A percentile compares a stretch with the other conserved stretches of the same genome.
Evolutionary conservation across 2,113 vertebrate genomes (phyloP).

Genomic region (pig (Sus scrofa)): DNA sequence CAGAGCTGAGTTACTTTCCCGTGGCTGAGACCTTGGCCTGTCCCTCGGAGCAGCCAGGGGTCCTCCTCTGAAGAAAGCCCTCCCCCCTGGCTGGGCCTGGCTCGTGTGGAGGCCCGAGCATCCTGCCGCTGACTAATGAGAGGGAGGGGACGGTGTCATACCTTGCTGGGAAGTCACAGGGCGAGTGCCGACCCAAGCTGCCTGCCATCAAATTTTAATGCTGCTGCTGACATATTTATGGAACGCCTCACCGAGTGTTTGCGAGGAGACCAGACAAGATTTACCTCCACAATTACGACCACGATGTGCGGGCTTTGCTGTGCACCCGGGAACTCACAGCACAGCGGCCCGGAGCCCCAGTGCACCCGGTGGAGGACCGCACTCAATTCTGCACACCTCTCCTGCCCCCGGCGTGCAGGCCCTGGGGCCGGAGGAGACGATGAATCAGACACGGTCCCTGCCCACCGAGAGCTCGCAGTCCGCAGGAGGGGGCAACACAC

Average conservation of each 20-base stretch:
- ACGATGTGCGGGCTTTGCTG: slow-evolving; percentile 65
- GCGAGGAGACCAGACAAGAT: slow-evolving; percentile 86
- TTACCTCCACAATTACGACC: slow-evolving; percentile 87
- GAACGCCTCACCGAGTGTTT: slow-evolving; percentile 85
- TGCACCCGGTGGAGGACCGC: not conserved
- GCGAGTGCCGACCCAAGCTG: slow-evolving; percentile 87
- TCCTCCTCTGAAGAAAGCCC: slow-evolving; percentile 53
- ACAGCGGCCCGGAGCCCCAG: not conserved
- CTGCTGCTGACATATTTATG: slow-evolving; percentile 89
- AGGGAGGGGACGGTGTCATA: slow-evolving; percentile 87
- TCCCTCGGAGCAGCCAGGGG: slow-evolving; percentile 57
- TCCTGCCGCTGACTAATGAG: slow-evolving; percentile 87
- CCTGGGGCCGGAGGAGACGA: slow-evolving; percentile 32
- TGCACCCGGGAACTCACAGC: slow-evolving; percentile 78
- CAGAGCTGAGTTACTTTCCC: not conserved
- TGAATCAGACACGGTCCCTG: slow-evolving; percentile 79
- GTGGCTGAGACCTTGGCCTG: slow-evolving; percentile 53
- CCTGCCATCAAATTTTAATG: slow-evolving; percentile 93
- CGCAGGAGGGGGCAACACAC: slow-evolving; percentile 17
- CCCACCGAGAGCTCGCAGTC: slow-evolving; percentile 56
- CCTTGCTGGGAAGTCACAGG: slow-evolving; percentile 90
- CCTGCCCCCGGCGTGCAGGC: not conserved
- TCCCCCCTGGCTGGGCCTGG: not conserved
- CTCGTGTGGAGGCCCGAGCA: slow-evolving; percentile 69
- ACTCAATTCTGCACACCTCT: slow-evolving; percentile 50